Conservation (phyloP, 2,113 vertebrate species). For the Anolis carolinensis region DNA sequence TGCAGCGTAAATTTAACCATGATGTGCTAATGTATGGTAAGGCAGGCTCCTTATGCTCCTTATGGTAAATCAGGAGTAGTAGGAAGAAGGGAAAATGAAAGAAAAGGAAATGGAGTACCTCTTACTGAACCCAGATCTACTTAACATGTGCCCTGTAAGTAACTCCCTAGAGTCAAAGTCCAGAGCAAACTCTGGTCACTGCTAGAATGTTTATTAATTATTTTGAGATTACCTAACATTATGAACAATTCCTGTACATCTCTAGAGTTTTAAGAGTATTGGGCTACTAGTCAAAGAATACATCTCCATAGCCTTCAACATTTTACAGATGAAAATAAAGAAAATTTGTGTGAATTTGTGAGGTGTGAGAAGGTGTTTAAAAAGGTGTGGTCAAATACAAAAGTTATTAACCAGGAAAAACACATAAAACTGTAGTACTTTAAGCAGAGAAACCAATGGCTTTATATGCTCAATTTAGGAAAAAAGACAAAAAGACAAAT, state of each 20-base stretch:
- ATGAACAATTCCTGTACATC: not conserved
- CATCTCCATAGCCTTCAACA: no score
- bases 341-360: no score
- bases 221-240: not conserved
- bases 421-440: no score
- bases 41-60: not conserved
- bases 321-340: no score
- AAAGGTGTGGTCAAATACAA: no score
- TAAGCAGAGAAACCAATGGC: no score
- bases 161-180: not conserved
- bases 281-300: no score
- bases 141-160: not conserved
- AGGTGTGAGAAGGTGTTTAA: no score
- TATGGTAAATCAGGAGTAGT: conserved; percentile 1
- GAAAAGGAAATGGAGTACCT: not conserved
- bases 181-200: not conserved
- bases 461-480: no score
- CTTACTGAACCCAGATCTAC: not conserved
- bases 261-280: not conserved
- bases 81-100: not conserved
- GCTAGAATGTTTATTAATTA: not conserved
- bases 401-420: no score
- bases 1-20: conserved; percentile 14
- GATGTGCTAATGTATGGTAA: conserved; percentile 3
- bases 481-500: no score